Evolutionary conservation across 2,113 vertebrate genomes (phyloP), one percentile per base, ranked within the genome.

Genomic region (Percina caprodes): DNA sequence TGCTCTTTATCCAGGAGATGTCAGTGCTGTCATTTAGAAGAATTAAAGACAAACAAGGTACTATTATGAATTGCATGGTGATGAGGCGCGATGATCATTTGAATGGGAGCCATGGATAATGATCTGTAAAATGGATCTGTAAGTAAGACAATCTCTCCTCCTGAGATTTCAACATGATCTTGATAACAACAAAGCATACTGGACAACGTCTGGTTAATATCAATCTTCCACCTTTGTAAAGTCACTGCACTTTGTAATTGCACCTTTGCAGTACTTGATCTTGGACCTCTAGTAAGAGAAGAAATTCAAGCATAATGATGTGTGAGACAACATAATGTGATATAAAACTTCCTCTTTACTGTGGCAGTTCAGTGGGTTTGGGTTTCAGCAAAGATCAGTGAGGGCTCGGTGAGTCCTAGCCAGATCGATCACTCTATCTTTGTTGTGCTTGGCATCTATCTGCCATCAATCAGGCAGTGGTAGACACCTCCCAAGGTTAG

Each of bases 401-500:
- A 74, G 54, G 49, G n/a, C 72, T 73, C 12, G n/a, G 74, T 13
- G 61, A 82, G 72, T 82, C 79, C 69, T 1, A n/a, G 70, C 9
- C 59, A 54, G 45, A 85, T 92, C 46, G 39, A 87, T 87, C 77
- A 52, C 72, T 82, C 33, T 69, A 66, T 83, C 82, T 83, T 73
- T 83, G 85, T 88, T 82, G 81, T 81, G 49, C 46, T 71, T 84
- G 76, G 78, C 62, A 71, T 83, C 84, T 81, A 60, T 80, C 69
- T 83, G 58, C 82, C 78, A 91, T 92, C 86, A 83, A 65, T 89
- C 80, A 90, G 58, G 19, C 18, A 55, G 58, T 21, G 2, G 56
- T n/a, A 13, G 86, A 83, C 84, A 68, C 73, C 68, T 71, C 59
- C 65, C 89, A 91, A 91, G 87, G 89, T 91, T 84, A 89, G 68